Evolutionary conservation across 1,140 invertebrate genomes (phyloP).

Genomic region (Drosophila sulfurigaster): DNA sequence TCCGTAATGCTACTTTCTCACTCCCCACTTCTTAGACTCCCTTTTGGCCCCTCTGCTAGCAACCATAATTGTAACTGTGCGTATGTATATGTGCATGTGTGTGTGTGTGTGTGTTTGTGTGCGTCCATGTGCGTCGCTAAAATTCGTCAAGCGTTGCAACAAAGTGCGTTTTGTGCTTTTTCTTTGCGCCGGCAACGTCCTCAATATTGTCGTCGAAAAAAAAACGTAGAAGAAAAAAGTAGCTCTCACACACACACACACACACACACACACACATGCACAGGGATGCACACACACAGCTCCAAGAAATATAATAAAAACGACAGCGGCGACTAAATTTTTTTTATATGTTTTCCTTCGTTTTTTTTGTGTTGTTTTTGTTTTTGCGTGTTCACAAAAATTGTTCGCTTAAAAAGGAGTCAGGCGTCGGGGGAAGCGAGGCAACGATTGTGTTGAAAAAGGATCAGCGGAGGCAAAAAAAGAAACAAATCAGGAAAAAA

Average conservation of each 20-base stretch:
- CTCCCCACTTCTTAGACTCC: background rate
- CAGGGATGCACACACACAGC: conserved; percentile 16
- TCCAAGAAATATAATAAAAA: conserved; percentile 71
- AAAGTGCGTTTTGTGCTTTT: conserved; percentile 67
- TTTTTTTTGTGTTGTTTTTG: conserved; percentile 17
- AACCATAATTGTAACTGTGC: background rate
- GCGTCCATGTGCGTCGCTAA: conserved; percentile 29
- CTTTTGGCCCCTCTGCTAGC: background rate
- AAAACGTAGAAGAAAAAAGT: conserved; percentile 11
- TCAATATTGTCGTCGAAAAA: conserved; percentile 27
- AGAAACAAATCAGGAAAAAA: background rate
- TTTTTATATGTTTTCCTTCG: background rate
- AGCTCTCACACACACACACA: conserved; percentile 5
- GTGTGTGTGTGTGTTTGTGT: background rate
- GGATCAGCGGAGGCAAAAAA: conserved; percentile 7
- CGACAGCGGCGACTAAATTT: conserved; percentile 60
- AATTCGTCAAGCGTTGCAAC: conserved; percentile 75
- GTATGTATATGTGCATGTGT: conserved; percentile 7
- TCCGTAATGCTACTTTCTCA: background rate
- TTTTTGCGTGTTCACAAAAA: conserved; percentile 60
- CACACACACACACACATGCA: conserved; percentile 1
- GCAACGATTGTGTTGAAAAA: conserved; percentile 38
- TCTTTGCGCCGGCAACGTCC: conserved; percentile 30
- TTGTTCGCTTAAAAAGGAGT: conserved; percentile 50
- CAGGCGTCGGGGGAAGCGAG: conserved; percentile 7